A percentile compares a stretch with the other conserved stretches of the same genome.
Conservation (phyloP, 2,888 invertebrate species). For the Choristoneura rosaceana region DNA sequence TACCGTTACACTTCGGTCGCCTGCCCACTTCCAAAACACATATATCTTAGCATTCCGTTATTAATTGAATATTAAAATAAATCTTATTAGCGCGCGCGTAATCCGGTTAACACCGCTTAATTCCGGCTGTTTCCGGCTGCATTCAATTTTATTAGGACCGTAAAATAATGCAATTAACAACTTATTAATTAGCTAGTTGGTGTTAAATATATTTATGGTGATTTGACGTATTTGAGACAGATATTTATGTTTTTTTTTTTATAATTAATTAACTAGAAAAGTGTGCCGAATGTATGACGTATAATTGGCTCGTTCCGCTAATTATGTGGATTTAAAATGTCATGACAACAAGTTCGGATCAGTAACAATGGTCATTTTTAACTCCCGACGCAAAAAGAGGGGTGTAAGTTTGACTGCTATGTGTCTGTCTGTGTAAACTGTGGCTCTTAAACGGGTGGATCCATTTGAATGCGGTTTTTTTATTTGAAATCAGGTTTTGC, state of each 20-base stretch:
- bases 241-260: not conserved
- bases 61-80: conserved; percentile 38
- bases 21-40: conserved; percentile 16
- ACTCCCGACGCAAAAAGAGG: no score
- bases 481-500: no score
- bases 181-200: conserved; percentile 22
- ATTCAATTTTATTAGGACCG: conserved; percentile 19
- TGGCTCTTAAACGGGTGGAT: no score
- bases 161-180: conserved; percentile 31
- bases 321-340: not conserved
- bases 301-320: not conserved
- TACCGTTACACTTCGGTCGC: conserved; percentile 22
- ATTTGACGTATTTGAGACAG: conserved; percentile 2
- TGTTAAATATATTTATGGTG: conserved; percentile 34
- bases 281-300: not conserved
- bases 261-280: conserved; percentile 1
- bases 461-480: no score
- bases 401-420: no score
- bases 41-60: conserved; percentile 28
- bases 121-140: not conserved
- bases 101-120: conserved; percentile 10
- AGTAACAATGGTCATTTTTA: no score
- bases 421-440: no score
- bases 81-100: conserved; percentile 28
- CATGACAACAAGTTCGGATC: no score